Base-by-base conservation (phyloP, 2,113 vertebrate species). In the Cyprinodon variegatus region DNA sequence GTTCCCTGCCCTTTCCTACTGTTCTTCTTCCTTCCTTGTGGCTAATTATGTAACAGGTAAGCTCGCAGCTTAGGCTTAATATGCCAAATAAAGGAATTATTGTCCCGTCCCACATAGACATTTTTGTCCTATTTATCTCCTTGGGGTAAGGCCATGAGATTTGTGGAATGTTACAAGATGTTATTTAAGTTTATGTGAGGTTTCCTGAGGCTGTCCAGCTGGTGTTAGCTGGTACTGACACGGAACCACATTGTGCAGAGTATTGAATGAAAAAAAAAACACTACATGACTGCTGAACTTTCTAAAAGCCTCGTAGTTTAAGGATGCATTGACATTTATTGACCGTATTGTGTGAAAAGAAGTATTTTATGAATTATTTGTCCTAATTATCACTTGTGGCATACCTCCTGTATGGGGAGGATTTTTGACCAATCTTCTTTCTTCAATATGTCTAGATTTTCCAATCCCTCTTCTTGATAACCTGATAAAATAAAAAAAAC, bases 21-120 rank as follows among this genome's bases (percentile, higher is more conserved):
- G 20, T 37, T 57, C 45, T 59, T 39, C 62, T 77, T 48, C 69
- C 57, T 63, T 65, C 50, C 74, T 66, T 76, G 61, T 70, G 82
- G 81, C 84, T 83, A 85, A 89, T 93, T 84, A 91, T 88, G 89
- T 92, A 92, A 93, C 88, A 85, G 89, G 86, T 92, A 92, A 91
- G 69, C 89, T 70, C 72, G 76, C 83, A 83, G 78, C 76, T 89
- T 76, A 80, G 79, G 87, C 77, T 89, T 80, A 82, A 70, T 76
- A 65, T 79, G 79, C 74, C 74, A 89, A 75, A 93, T 91, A 92
- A 93, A 90, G 68, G 77, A 92, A 93, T 94, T 91, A 93, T 84
- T 81, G 79, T 88, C 74, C 76, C 77, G 84, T 90, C 90, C 84
- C 83, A 73, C 82, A 84, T 85, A 65, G 83, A 66, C 53, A 70